A percentile compares a stretch with the other conserved stretches of the same genome.
Evolutionary conservation across 2,888 invertebrate species (phyloP).

Genomic region (Trissolcus brochymenae): DNA sequence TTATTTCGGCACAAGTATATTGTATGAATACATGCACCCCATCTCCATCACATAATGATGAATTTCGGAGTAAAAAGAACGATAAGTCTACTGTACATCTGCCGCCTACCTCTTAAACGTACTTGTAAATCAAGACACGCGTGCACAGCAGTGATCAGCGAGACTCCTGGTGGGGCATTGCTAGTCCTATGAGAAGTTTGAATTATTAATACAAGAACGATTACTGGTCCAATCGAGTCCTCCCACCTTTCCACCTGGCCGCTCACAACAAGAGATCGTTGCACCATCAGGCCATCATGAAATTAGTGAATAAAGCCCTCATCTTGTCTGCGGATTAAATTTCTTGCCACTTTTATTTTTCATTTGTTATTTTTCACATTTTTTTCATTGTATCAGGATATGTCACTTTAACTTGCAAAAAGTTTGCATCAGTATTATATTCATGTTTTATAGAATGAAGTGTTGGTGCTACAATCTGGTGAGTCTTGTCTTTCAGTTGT

Average conservation of each 20-base stretch:
- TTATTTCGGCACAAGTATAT: too few relatives aligned
- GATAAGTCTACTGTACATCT: conserved; percentile 62
- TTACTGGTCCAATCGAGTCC: conserved; percentile 71
- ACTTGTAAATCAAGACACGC: conserved; percentile 72
- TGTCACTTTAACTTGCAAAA: conserved; percentile 2
- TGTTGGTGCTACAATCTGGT: conserved; percentile 41
- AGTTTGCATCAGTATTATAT: conserved; percentile 28
- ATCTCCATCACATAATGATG: background rate
- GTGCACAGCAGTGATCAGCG: conserved; percentile 56
- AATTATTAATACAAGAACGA: conserved; percentile 71
- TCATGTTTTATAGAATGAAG: conserved; percentile 37
- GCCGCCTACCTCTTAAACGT: conserved; percentile 69
- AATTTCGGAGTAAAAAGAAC: background rate
- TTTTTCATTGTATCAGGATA: background rate
- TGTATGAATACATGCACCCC: too few relatives aligned
- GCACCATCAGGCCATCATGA: conserved; percentile 56
- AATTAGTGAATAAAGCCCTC: conserved; percentile 63
- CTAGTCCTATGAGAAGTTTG: conserved; percentile 62
- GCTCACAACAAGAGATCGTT: conserved; percentile 46
- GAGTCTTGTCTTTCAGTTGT: conserved; percentile 42
- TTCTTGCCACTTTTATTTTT: conserved; percentile 53
- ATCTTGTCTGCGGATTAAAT: conserved; percentile 67
- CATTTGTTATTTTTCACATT: conserved; percentile 14
- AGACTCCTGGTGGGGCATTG: conserved; percentile 59
- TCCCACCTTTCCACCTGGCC: conserved; percentile 68